Percentiles rank a stretch among this genome's conserved stretches.
phyloP scores from a whole-genome alignment of 2,888 invertebrate genomes.

The Ligdia adustata region DNA sequence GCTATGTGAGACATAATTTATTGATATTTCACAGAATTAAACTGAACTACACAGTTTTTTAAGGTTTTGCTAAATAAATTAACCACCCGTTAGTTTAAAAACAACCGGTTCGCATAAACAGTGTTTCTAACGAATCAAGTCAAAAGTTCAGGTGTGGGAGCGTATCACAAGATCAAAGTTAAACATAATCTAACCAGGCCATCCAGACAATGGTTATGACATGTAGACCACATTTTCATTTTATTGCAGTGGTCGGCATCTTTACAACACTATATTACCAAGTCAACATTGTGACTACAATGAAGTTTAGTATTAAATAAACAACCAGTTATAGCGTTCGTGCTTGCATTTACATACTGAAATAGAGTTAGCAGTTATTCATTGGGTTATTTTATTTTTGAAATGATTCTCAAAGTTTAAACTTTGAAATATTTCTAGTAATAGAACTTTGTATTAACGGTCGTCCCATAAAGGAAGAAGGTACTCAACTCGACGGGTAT shows the following conservation, averaged over 20 bases:
- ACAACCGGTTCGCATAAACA: slow-evolving; percentile 3
- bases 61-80: too few species aligned
- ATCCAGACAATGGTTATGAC: slow-evolving; percentile 26
- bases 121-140: slow-evolving; percentile 2
- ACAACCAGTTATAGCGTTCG: slow-evolving; percentile 1
- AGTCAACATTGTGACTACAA: slow-evolving; percentile 16
- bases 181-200: slow-evolving; percentile 23
- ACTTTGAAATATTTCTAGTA: too few species aligned
- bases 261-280: slow-evolving; percentile 20
- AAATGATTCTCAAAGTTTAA: too few species aligned
- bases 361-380: too few species aligned
- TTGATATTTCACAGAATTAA: too few species aligned
- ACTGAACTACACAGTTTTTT: too few species aligned
- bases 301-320: not conserved
- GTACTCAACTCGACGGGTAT: too few species aligned
- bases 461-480: too few species aligned
- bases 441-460: too few species aligned
- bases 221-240: slow-evolving; percentile 19
- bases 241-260: slow-evolving; percentile 14
- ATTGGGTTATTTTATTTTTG: too few species aligned
- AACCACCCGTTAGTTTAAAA: too few species aligned
- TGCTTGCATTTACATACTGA: not conserved
- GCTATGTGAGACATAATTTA: too few species aligned
- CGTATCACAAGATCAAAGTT: slow-evolving; percentile 21
- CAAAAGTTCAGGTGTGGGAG: slow-evolving; percentile 22